Evolutionary conservation across 2,113 vertebrate genomes (phyloP), one percentile per base, ranked within the genome.

Genomic region (Benitochromis conjunctus): DNA sequence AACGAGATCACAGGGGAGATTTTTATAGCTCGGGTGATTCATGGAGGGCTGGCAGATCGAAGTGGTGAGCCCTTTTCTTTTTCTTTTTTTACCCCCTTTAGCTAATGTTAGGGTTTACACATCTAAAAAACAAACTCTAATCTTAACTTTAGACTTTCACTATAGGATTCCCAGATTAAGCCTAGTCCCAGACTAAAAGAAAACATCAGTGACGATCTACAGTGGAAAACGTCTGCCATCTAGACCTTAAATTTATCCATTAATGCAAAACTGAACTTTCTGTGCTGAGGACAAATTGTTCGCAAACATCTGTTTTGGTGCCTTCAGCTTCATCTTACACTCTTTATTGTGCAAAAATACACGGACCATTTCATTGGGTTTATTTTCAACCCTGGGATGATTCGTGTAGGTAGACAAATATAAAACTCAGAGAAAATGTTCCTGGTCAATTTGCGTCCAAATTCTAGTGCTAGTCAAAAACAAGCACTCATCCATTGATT

Each of bases 1-100:
- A 97, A 99, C 0, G 98, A 98, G 83, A 69, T 95, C 89, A 97
- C 98, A 0, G 99, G 99, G 6, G 97, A 99, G 87, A 98, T 99
- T 79, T 97, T 97, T 0, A 95, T 99, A 60, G 99, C 98, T 84
- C 97, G 99, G 60, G 96, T 99, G 88, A 99, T 99, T 93, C 97
- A 97, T 0, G 99, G 98, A 18, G 98, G 99, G 5, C 96, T 99
- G 87, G 98, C 97, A 4, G 98, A 99, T 81, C 96, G 96, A 87
- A 99, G 98, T 18, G 98, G 98, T 99, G 95, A 54, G 97, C 79
- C 3, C 6, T 26, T 71, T 36, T 54, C 29, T 26, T 21, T 29
- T 55, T 57, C 29, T 58, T 57, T 29, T 62, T 62, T 62, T 36
- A 36, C 6, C 14, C 21, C 34, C 19, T 3, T 6, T 12, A 46